Evolutionary conservation across 1,140 invertebrate species (phyloP), one percentile per base, ranked within the genome.

Genomic region (Tetramorium simillimum): DNA sequence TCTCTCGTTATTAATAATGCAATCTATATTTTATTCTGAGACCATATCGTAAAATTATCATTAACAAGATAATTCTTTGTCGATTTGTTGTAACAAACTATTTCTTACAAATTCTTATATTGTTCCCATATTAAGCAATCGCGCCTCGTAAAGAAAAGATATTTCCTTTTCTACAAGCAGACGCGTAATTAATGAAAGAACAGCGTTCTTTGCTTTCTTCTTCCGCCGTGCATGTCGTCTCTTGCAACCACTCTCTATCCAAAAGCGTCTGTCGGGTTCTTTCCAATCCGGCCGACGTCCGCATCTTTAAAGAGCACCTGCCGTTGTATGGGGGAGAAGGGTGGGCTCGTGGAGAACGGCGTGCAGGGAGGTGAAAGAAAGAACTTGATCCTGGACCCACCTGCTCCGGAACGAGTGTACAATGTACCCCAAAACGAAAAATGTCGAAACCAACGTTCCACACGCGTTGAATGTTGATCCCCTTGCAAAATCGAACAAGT

Each of bases 291-390:
- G 63, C 43, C 81, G 51, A 86, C 60, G 67, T 87, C 85, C 85
- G 80, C 53, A 86, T 90, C 87, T 91, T 85, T 85, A 85, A 86
- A 90, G 82, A 90, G 78, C 93, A 93, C 93, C 92, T 94, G 93
- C 91, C 80, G 77, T 65, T 72, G 46, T 3, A 24, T 21, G 58
- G 4, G n/a, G 16, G 21, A 65, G 43, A 82, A 58, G 37, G 69
- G 70, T 70, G 72, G 56, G 53, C 58, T 58, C 37, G 14, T n/a
- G 63, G 7, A 70, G 51, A 43, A 73, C 6, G 63, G 33, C 12
- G 53, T n/a, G 51, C 37, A 53, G 58, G 37, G 43, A 62, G 78
- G 37, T 73, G 28, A 82, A 73, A 73, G 80, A 80, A 62, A 70
- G 62, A 88, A 88, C 86, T 88, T 86, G 91, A 88, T 90, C 89